These are phyloP conservation scores for Chaetodon auriga DNA, from an alignment of 2,113 vertebrate species.

Conservation along the genomic window DNA sequence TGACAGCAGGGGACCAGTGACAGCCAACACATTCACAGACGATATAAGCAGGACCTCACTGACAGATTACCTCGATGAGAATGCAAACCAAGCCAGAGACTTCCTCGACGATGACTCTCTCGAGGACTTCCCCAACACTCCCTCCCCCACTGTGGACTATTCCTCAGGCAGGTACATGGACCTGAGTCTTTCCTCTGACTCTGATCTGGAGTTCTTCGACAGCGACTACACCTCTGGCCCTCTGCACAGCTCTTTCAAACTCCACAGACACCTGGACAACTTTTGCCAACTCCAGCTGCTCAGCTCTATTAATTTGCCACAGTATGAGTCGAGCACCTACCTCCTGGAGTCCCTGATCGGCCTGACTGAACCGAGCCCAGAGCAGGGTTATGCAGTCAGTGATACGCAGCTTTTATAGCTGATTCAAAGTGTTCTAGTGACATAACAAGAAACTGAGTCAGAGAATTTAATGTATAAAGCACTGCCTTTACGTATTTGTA, in stretches of 20 bases:
- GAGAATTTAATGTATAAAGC: conserved; percentile 42
- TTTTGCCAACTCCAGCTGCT: conserved; percentile 85
- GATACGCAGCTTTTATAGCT: conserved; percentile 82
- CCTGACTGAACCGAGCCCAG: conserved; percentile 84
- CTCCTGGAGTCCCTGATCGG: conserved; percentile 93
- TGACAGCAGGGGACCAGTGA: conserved; percentile 57
- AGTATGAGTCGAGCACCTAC: conserved; percentile 85
- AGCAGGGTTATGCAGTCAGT: conserved; percentile 79
- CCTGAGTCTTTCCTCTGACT: conserved; percentile 91
- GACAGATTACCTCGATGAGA: conserved; percentile 88
- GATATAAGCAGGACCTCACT: conserved; percentile 76
- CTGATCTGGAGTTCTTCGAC: conserved; percentile 92
- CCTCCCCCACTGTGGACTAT: conserved; percentile 77
- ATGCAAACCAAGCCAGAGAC: conserved; percentile 88
- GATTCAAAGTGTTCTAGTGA: conserved; percentile 64
- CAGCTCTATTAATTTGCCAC: conserved; percentile 82
- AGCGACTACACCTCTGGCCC: conserved; percentile 91
- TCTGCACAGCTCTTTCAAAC: conserved; percentile 89
- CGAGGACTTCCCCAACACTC: conserved; percentile 77
- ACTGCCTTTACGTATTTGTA: conserved; percentile 64
- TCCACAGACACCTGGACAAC: conserved; percentile 84
- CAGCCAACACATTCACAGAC: conserved; percentile 53
- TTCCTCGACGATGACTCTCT: conserved; percentile 80
- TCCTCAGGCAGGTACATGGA: conserved; percentile 87
- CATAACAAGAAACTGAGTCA: conserved; percentile 65